Base-by-base conservation (phyloP, 2,113 vertebrate genomes). In the Typhlomys cinereus region DNA sequence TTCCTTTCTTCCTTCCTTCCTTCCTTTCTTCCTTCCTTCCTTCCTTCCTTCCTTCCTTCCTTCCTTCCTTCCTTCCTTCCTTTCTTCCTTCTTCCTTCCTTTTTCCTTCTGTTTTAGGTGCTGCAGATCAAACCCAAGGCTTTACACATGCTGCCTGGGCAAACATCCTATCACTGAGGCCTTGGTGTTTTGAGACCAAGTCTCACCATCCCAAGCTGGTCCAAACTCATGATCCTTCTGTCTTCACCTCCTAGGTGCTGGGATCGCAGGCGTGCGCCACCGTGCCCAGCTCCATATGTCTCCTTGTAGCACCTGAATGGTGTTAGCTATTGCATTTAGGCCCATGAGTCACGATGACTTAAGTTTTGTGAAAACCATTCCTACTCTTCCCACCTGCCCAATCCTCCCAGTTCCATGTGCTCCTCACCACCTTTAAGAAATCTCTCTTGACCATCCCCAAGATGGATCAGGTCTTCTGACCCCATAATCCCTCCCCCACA, bases 291-390 rank as follows among this genome's bases (percentile, higher is more conserved):
- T 84, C 57, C 61, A 25, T 81, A 39, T 86, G 74, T 79, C 79
- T 52, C 71, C 64, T 66, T 80, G 46, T 70, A 89, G 59, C 78
- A 64, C 25, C 48, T 70, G 57, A 48, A 31, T 52, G 86, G n/a
- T 69, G 25, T 87, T 86, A 67, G 17, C 27, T 44, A n/a, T n/a
- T n/a, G n/a, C n/a, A n/a, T n/a, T n/a, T n/a, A n/a, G n/a, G n/a
- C 85, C 92, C 50, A 2, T 76, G 67, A 71, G 31, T 93, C 84
- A 61, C 12, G 36, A 18, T 79, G 70, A 90, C 64, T 79, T 78
- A 31, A 76, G 61, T 73, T 70, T 61, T 67, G 70, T 75, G 74
- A 62, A 48, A 81, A 21, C 41, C 61, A 57, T 13, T 81, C 41
- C 46, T 21, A 4, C 34, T 67, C 31, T 75, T 66, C 39, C 69